These are phyloP conservation scores for Cyrtodaria siliqua DNA, from an alignment of 2,888 invertebrate species.

Conservation along the genomic window DNA sequence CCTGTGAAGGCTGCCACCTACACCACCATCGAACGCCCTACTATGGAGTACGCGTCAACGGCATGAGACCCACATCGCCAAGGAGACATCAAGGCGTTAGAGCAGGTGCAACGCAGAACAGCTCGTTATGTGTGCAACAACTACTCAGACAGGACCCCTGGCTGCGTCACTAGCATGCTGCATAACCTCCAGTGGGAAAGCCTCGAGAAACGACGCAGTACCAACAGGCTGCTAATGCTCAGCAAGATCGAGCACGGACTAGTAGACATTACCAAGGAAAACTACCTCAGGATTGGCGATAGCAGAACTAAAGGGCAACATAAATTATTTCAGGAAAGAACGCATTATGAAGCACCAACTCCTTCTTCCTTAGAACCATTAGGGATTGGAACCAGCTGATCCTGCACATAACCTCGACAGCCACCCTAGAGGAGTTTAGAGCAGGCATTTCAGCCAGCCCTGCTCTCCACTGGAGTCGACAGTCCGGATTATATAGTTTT, in stretches of 20 bases:
- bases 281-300: neutral
- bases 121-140: constrained; percentile 13
- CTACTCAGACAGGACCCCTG: constrained; percentile 17
- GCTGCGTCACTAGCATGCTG: constrained; percentile 17
- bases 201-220: constrained; percentile 15
- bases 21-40: constrained; percentile 21
- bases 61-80: constrained; percentile 3
- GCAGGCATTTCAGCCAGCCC: no score
- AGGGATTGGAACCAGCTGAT: constrained; percentile 24
- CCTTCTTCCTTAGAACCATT: constrained; percentile 20
- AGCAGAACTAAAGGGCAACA: constrained; percentile 6
- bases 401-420: no score
- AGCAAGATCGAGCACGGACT: constrained; percentile 16
- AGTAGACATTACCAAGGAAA: neutral
- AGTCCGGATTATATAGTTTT: no score
- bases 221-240: constrained; percentile 10
- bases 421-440: no score
- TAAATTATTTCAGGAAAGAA: constrained; percentile 1
- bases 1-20: constrained; percentile 8
- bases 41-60: constrained; percentile 19
- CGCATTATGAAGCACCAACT: constrained; percentile 9
- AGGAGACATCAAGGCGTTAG: constrained; percentile 5
- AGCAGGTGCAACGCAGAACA: constrained; percentile 16
- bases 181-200: constrained; percentile 12
- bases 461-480: no score